Base-by-base conservation (phyloP, 2,113 vertebrate species). In the Limanda limanda region DNA sequence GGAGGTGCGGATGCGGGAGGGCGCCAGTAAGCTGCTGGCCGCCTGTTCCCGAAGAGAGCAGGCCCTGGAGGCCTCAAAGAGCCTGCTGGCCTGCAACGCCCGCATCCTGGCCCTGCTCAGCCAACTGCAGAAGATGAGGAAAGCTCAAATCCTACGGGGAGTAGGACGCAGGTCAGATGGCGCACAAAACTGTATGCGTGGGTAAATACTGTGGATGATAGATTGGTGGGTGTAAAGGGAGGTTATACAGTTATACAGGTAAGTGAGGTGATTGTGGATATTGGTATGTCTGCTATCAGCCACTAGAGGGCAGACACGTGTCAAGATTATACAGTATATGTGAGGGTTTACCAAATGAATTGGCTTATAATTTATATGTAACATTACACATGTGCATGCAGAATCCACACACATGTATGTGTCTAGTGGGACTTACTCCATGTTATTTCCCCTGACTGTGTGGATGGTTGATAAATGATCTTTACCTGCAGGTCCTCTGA, bases 1-100 rank as follows among this genome's bases (percentile, higher is more conserved):
- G 47, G 96, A 97, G 91, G 94, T 97, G 88, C 93, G 96, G 3
- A 95, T 97, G 92, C 90, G 94, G 35, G 96, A 97, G 61, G 96
- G 95, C 0, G 94, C 96, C 67, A 91, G 93, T 70, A 96, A 95
- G 88, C 92, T 97, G 0, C 89, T 97, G 87, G 95, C 93, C 0
- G 95, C 95, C 1, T 96, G 96, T 51, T 95, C 96, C 56, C 95
- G 95, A 85, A 92, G 93, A 24, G 95, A 95, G 5, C 96, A 97
- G 88, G 93, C 96, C 9, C 94, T 97, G 79, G 96, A 96, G 85
- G 96, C 94, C 51, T 94, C 96, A 69, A 96, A 96, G 90, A 95
- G 93, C 76, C 93, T 97, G 48, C 89, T 95, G 4, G 92, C 95
- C 67, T 95, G 94, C 87, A 96, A 94, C 42, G 89, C 93, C 54